Base-by-base conservation (phyloP, 2,888 invertebrate species). In the Belgica antarctica region DNA sequence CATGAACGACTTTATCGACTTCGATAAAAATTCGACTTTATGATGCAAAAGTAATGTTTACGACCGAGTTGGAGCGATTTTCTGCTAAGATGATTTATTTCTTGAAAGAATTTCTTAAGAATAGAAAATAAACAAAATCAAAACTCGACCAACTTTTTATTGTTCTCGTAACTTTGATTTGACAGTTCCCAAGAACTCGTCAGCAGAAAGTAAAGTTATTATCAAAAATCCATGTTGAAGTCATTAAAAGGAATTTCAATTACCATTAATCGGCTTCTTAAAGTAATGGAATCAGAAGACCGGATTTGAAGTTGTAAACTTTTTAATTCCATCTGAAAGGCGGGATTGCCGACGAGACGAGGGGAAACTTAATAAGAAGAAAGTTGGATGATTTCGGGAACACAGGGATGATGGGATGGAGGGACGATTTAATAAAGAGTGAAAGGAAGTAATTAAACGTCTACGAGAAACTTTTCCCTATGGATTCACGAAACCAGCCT, bases 381-480 rank as follows among this genome's bases (percentile, higher is more conserved):
- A 41, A 12, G 41, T 41, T 41, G 41, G 15, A 41, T 12, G 41
- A 41, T 2, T 41, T 31, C 10, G 31, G 31, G 31, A 10, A 41
- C 15, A 10, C 15, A n/a, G n/a, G 12, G 4, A 15, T n/a, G 41
- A n/a, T 4, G n/a, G 41, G 41, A 5, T 41, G n/a, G 41, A n/a
- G 15, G n/a, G 15, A 12, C 34, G 34, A 41, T 12, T n/a, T 41
- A 41, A 41, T 41, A 4, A 41, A 41, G 41, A 41, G 41, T n/a
- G 41, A 41, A 41, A n/a, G 41, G 41, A 41, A 41, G 31, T 15
- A 41, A 41, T 41, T 41, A 41, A 41, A n/a, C n/a, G n/a, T 41
- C 15, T 15, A 2, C 2, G 2, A 5, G n/a, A 41, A 41, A 41
- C 8, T 41, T 41, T n/a, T 41, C 2, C 4, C 10, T 12, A 41